Evolutionary conservation across 2,888 invertebrate species (phyloP).

Genomic region (Lycia hirtaria): DNA sequence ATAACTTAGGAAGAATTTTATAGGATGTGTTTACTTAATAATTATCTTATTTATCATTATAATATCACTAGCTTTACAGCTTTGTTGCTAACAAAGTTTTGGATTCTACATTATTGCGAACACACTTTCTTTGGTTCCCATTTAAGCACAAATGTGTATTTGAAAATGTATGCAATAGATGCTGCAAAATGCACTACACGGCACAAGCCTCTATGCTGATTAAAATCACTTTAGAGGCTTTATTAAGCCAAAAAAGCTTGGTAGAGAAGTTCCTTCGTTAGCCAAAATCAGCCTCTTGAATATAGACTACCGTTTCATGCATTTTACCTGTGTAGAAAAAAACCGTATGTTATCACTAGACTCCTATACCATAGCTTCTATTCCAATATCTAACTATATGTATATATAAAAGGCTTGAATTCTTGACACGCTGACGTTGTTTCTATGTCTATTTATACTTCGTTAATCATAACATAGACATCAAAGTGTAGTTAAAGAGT

Average conservation of each 20-base stretch:
- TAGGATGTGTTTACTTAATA: no score
- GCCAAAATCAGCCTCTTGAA: neutral
- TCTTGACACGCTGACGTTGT: no score
- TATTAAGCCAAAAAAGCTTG: neutral
- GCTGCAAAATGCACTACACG: conserved; percentile 6
- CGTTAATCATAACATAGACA: no score
- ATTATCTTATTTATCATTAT: neutral
- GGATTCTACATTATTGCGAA: neutral
- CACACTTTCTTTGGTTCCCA: neutral
- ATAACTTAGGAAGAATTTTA: no score
- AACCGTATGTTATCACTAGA: conserved; percentile 2
- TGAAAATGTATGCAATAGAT: neutral
- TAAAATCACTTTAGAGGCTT: neutral
- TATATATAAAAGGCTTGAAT: conserved; percentile 7
- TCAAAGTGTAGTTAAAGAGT: no score
- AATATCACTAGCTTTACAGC: conserved; percentile 20
- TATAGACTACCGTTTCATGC: neutral
- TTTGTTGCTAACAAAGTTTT: conserved; percentile 23
- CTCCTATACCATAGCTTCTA: conserved; percentile 9
- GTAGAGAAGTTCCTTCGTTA: neutral
- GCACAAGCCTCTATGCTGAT: conserved; percentile 4
- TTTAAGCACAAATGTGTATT: neutral
- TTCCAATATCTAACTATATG: conserved; percentile 16
- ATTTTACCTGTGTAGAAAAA: neutral
- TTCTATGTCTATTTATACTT: no score